A percentile compares a stretch with the other conserved stretches of the same genome.
These are phyloP conservation scores for Brenthis ino DNA, from an alignment of 2,888 invertebrate species.

Conservation along the genomic window DNA sequence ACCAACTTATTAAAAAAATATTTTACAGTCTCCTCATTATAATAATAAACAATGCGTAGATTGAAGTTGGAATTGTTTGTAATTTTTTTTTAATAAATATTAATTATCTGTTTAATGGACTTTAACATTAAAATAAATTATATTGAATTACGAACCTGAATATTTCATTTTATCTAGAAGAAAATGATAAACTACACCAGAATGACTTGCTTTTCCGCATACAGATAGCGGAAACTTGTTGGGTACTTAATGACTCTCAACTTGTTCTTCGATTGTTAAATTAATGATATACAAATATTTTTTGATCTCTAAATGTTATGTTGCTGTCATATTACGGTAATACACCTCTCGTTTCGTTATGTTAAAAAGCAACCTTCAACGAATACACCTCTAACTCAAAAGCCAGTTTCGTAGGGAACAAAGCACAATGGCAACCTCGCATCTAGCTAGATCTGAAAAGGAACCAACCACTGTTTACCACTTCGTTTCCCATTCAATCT, in stretches of 20 bases:
- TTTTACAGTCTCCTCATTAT: too few relatives aligned
- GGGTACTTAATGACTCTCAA: too few relatives aligned
- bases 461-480: constrained; percentile 78
- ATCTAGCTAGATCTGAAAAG: constrained; percentile 55
- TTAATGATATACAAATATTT: too few relatives aligned
- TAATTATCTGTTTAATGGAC: too few relatives aligned
- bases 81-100: too few relatives aligned
- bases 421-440: constrained; percentile 49
- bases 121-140: too few relatives aligned
- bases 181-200: not conserved
- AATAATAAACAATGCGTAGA: too few relatives aligned
- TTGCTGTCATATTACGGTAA: not conserved
- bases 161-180: not conserved
- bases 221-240: not conserved
- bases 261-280: too few relatives aligned
- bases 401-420: constrained; percentile 34
- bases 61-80: too few relatives aligned
- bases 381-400: constrained; percentile 28
- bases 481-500: constrained; percentile 76
- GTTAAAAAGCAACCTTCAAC: constrained; percentile 12
- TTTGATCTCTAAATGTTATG: too few relatives aligned
- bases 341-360: constrained; percentile 9
- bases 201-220: not conserved
- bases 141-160: not conserved
- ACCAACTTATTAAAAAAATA: too few relatives aligned